Evolutionary conservation across 2,797 vertebrate genomes (phyloP).

Genomic region (Oreonectes daqikongensis): DNA sequence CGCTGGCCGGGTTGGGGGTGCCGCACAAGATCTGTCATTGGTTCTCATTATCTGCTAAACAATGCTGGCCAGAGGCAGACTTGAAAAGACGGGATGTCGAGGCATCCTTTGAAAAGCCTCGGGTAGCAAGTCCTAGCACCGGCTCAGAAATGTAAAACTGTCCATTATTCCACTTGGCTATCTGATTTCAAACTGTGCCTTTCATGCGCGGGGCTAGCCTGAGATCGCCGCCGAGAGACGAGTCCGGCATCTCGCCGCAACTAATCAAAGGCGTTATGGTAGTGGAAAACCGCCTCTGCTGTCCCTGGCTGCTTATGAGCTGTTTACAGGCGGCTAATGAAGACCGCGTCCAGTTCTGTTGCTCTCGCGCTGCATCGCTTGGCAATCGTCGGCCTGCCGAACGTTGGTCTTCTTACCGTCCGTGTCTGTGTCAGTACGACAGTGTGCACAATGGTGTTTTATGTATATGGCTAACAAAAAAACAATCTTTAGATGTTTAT

Average conservation of each 20-base stretch:
- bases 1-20: constrained; percentile 67
- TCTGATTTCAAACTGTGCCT: constrained; percentile 75
- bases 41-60: constrained; percentile 85
- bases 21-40: constrained; percentile 74
- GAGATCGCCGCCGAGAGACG: constrained; percentile 71
- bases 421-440: constrained; percentile 15
- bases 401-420: constrained; percentile 31
- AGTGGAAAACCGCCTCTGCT: constrained; percentile 62
- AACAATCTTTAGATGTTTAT: constrained; percentile 37
- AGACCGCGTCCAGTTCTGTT: constrained; percentile 37
- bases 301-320: constrained; percentile 57
- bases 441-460: constrained; percentile 32
- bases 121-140: constrained; percentile 68
- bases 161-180: constrained; percentile 75
- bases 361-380: constrained; percentile 28
- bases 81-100: constrained; percentile 80
- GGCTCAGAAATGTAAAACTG: constrained; percentile 84
- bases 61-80: constrained; percentile 75
- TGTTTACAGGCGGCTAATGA: constrained; percentile 52
- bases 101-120: constrained; percentile 76
- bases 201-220: constrained; percentile 75
- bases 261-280: constrained; percentile 76
- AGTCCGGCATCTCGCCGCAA: constrained; percentile 72
- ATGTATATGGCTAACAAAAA: constrained; percentile 36
- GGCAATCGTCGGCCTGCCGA: constrained; percentile 31